Conservation (phyloP, 2,797 vertebrate genomes). For the Pseudomugil gertrudae region DNA sequence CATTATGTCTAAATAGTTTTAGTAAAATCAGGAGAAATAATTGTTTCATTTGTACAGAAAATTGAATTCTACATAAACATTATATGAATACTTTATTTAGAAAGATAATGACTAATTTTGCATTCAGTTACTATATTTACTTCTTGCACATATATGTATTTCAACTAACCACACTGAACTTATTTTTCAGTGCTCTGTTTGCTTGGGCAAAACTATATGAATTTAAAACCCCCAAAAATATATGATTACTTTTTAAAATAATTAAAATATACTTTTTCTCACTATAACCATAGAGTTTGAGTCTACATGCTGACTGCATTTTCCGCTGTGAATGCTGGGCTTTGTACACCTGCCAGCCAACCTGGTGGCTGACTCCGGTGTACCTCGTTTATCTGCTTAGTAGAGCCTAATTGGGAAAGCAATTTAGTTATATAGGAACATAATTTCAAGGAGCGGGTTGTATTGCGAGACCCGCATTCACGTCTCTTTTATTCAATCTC, state of each 20-base stretch:
- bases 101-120: not conserved
- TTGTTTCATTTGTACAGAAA: not conserved
- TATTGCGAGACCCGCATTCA: slow-evolving; percentile 37
- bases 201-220: not conserved
- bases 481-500: slow-evolving; percentile 27
- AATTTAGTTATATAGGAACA: slow-evolving; percentile 10
- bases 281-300: not conserved
- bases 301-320: not conserved
- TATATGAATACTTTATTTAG: not conserved
- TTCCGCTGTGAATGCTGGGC: not conserved
- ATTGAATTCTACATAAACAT: not conserved
- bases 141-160: not conserved
- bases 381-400: not conserved
- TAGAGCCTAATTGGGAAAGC: slow-evolving; percentile 8
- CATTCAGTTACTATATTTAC: not conserved
- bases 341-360: slow-evolving; percentile 2
- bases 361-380: not conserved
- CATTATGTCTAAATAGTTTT: not conserved
- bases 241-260: too few relatives aligned
- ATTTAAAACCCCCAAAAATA: not conserved
- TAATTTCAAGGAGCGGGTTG: slow-evolving; percentile 8
- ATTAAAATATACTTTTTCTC: not conserved
- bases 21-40: not conserved
- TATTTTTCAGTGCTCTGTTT: not conserved
- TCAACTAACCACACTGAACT: not conserved